Base-by-base conservation (phyloP, 2,888 invertebrate genomes). In the Cataglyphis altisquamis region DNA sequence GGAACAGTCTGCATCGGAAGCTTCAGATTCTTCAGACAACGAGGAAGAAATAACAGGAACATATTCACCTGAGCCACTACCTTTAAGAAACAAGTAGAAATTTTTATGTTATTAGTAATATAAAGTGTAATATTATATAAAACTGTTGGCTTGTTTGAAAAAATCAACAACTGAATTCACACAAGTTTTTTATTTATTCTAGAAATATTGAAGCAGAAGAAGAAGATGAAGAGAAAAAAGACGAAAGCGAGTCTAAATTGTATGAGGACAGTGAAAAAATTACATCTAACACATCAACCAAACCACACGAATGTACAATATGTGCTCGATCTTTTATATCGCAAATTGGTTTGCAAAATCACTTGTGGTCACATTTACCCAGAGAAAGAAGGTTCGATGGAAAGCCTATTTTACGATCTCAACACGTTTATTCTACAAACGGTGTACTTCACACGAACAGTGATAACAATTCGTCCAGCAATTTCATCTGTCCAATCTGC, bases 291-390 rank as follows among this genome's bases (percentile, higher is more conserved):
- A 52, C 10, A 82, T 39, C 70, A 74, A 86, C 84, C 0, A 96
- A 96, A 91, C 95, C 96, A 32, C 96, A 96, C 91, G 94, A 95
- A 85, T 97, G 97, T 93, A 92, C 94, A 29, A 95, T 95, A 85
- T 97, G 97, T 91, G 94, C 95, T 9, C 94, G 96, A 86, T 95
- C 96, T 67, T 97, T 96, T 92, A 93, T 94, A 84, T 95, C 96
- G 29, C 96, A 96, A 91, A 94, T 96, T 67, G 96, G 96, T 48
- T 93, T 97, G 25, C 96, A 96, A 93, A 96, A 96, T 91, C 97
- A 97, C 92, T 93, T 95, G 10, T 96, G 96, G 96, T 95, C 95
- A 68, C 97, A 97, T 93, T 91, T 95, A 87, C 95, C 95, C 25
- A 93, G 94, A 73, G 94, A 94, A 25, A 94, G 94, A 87, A 93